Evolutionary conservation across 2,797 vertebrate genomes (phyloP).

Genomic region (Pipistrellus kuhlii): DNA sequence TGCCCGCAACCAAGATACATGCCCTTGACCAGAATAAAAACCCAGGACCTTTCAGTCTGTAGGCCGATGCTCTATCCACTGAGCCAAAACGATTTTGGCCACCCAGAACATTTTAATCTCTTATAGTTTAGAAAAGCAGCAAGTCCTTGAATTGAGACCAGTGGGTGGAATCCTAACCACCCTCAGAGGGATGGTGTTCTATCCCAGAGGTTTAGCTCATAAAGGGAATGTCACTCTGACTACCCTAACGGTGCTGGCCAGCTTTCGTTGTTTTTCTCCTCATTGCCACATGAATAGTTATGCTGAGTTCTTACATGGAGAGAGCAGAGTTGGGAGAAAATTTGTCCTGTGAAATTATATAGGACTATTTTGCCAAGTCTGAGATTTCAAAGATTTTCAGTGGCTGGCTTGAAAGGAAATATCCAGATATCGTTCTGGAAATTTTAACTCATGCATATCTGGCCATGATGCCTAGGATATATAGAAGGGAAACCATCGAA

Average conservation of each 20-base stretch:
- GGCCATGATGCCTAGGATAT: not conserved
- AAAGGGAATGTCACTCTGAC: not conserved
- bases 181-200: conserved; percentile 14
- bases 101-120: not conserved
- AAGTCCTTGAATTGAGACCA: not conserved
- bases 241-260: not conserved
- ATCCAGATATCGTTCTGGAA: not conserved
- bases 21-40: no score
- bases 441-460: not conserved
- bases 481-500: not conserved
- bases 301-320: not conserved
- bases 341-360: not conserved
- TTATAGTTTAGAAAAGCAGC: not conserved
- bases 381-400: not conserved
- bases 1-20: no score
- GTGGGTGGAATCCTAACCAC: not conserved
- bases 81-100: no score
- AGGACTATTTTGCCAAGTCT: not conserved
- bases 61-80: no score
- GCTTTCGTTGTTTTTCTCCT: conserved; percentile 27
- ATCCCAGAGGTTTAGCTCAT: not conserved
- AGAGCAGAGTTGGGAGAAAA: not conserved
- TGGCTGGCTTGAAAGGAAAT: not conserved
- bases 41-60: no score
- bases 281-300: not conserved